Evolutionary conservation across 2,888 invertebrate genomes (phyloP), one percentile per base, ranked within the genome.

Genomic region (Mythimna pallens): DNA sequence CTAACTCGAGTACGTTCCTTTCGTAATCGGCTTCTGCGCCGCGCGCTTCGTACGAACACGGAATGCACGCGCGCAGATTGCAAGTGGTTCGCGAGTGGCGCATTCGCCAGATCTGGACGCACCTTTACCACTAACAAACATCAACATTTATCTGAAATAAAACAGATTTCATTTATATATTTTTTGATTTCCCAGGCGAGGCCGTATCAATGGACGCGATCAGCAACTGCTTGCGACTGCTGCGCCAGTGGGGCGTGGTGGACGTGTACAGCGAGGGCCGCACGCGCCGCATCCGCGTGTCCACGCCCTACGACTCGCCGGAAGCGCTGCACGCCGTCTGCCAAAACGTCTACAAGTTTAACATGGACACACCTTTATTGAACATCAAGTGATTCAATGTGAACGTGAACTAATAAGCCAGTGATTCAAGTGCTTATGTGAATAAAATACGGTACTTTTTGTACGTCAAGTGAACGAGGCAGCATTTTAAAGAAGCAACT

Each of bases 191-290:
- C 83, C 5, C 94, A 99, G 99, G 98, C 83, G 99, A 99, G 94
- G 98, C 99, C 88, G 97, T 99, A 65, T 98, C 98, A 10, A 97
- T 98, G 12, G 99, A 99, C 92, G 98, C 98, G 0, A 97, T 99
- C 66, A 97, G 98, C 89, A 99, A 99, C 93, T 98, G 98, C 68
- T 93, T 99, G 43, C 98, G 98, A 83, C 93, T 99, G 1, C 97
- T 98, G 55, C 97, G 98, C 82, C 98, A 98, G 86, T 98, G 98
- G 98, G 97, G 97, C 82, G 97, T 98, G 17, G 89, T 99, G 50
- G 98, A 98, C 50, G 90, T 97, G 87, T 92, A 92, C 87, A 87
- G 91, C 0, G 92, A 92, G 14, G 84, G 90, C 43, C 85, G 89
- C 5, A 87, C 90, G 25, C 89, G 96, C n/a, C 85, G 73, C 50